These are phyloP conservation scores for Himalopsyche kuldschensis DNA, from an alignment of 2,888 invertebrate genomes.

Conservation along the genomic window DNA sequence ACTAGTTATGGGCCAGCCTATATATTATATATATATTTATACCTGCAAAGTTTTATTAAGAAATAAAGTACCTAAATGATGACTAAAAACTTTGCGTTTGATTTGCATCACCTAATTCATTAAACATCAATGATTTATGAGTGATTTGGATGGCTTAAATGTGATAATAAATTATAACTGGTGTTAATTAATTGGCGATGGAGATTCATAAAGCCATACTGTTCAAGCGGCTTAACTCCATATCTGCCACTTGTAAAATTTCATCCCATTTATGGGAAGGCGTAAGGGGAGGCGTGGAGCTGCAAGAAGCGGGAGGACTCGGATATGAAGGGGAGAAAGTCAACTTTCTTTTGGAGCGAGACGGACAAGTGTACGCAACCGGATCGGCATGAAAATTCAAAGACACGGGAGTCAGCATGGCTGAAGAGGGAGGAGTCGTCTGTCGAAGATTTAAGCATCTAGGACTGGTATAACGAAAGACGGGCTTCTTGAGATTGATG, in stretches of 20 bases:
- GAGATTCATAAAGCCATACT: neutral
- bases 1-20: no score
- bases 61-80: neutral
- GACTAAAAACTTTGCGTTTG: neutral
- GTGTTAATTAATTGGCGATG: neutral
- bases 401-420: slow-evolving; percentile 52
- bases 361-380: slow-evolving; percentile 49
- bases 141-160: neutral
- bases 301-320: slow-evolving; percentile 48
- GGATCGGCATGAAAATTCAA: slow-evolving; percentile 46
- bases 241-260: slow-evolving; percentile 60
- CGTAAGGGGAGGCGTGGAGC: slow-evolving; percentile 53
- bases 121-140: neutral
- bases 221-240: slow-evolving; percentile 61
- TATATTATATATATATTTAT: neutral
- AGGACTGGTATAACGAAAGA: slow-evolving; percentile 67
- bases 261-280: slow-evolving; percentile 61
- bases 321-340: slow-evolving; percentile 51
- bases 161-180: neutral
- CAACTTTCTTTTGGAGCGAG: slow-evolving; percentile 55
- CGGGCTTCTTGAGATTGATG: slow-evolving; percentile 65
- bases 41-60: neutral
- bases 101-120: neutral
- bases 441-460: slow-evolving; percentile 51
- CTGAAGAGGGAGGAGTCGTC: slow-evolving; percentile 46